A percentile compares a stretch with the other conserved stretches of the same genome.
Conservation (phyloP, 2,797 vertebrate species). For the Onychomys torridus region DNA sequence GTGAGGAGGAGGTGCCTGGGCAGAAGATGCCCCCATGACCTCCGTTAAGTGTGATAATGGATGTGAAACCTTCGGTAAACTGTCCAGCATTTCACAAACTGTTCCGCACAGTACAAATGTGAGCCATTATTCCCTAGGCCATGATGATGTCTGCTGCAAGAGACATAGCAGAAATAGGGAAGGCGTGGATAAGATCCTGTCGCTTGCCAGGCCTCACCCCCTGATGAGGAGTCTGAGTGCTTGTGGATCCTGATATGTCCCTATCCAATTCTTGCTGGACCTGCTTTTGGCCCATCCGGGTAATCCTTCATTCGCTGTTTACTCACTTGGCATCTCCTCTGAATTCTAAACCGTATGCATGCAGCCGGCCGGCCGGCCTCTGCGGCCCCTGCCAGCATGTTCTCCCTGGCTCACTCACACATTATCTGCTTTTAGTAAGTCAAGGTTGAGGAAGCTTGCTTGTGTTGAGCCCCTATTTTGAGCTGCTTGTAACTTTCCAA, state of each 20-base stretch:
- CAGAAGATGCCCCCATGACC: background rate
- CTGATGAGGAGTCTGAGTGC: background rate
- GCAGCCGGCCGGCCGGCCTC: conserved; percentile 66
- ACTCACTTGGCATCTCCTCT: conserved; percentile 76
- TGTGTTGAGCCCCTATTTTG: conserved; percentile 75
- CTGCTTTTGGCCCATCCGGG: conserved; percentile 60
- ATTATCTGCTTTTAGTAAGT: conserved; percentile 80
- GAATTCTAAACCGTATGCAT: conserved; percentile 79
- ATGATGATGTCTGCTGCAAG: background rate
- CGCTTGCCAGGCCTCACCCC: background rate
- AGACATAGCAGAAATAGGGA: background rate
- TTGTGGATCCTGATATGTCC: conserved; percentile 58
- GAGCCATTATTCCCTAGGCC: background rate
- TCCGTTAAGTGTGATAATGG: background rate
- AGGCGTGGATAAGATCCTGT: background rate
- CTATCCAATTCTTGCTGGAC: conserved; percentile 74
- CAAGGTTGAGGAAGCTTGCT: conserved; percentile 76
- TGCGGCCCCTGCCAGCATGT: conserved; percentile 47
- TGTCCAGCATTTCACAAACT: conserved; percentile 12
- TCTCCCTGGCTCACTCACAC: conserved; percentile 68
- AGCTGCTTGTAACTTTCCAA: conserved; percentile 79
- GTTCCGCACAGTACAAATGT: background rate
- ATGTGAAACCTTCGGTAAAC: background rate
- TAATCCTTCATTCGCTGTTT: conserved; percentile 78
- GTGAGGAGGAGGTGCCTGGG: background rate